Evolutionary conservation across 2,113 vertebrate genomes (phyloP).

Genomic region (Nycticebus coucang): DNA sequence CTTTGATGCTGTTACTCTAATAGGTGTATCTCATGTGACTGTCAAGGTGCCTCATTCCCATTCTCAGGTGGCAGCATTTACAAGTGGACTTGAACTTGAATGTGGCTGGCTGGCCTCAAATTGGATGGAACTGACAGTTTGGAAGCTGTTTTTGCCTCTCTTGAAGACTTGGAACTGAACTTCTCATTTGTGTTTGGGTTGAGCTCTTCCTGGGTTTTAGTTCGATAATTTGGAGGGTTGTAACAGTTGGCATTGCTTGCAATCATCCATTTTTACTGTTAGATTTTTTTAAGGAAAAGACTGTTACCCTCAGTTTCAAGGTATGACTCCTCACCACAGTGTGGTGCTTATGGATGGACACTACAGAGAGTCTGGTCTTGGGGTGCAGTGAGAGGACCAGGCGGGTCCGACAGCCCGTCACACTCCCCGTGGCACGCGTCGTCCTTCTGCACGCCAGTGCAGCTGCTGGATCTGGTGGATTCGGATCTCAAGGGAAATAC

Average conservation of each 20-base stretch:
- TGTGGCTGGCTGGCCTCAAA: neutral
- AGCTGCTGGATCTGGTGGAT: neutral
- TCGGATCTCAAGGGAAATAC: neutral
- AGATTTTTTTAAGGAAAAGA: conserved; percentile 4
- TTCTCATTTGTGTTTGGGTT: neutral
- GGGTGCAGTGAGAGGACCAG: neutral
- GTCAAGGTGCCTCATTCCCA: neutral
- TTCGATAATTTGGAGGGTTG: neutral
- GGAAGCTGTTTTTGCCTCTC: neutral
- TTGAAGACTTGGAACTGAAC: neutral
- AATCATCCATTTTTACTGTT: neutral
- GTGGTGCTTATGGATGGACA: neutral
- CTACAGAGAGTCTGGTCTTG: neutral
- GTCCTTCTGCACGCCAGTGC: neutral
- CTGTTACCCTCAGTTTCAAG: neutral
- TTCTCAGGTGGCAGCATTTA: neutral
- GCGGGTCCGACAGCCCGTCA: neutral
- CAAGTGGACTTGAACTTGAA: neutral
- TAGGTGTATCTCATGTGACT: neutral
- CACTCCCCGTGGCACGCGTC: neutral
- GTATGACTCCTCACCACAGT: neutral
- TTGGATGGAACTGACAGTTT: neutral
- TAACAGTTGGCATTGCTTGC: neutral
- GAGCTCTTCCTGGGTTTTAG: neutral
- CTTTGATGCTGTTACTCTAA: neutral